Base-by-base conservation (phyloP, 2,888 invertebrate genomes). In the Tiliacea citrago region DNA sequence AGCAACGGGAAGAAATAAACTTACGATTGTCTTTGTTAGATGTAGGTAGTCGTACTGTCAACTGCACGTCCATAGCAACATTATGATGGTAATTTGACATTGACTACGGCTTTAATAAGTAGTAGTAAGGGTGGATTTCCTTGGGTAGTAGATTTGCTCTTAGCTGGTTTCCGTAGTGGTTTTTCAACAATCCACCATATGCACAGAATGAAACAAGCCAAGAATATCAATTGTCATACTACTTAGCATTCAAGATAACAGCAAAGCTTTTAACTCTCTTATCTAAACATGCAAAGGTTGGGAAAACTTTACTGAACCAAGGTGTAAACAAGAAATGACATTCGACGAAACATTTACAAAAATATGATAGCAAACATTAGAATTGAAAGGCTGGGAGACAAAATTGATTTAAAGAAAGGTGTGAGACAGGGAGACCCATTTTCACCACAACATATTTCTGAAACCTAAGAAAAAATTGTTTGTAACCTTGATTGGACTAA, bases 1-100 rank as follows among this genome's bases (percentile, higher is more conserved):
- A 39, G 63, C 62, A 51, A 24, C 49, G 75, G 58, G 79, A 73
- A 49, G 84, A 83, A 86, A 75, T 80, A 78, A 73, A 82, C 74
- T 70, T 72, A 65, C 51, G 62, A 13, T 49, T 72, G 79, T 78
- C 69, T 81, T 68, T 81, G 73, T 75, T 70, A 60, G 45, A 77
- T 62, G 72, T 62, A 65, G 53, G 68, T 74, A 35, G 60, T 51
- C 21, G 29, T 66, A 65, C 58, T 47, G 51, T 21, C n/a, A 49
- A n/a, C 42, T 8, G 24, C 47, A 49, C n/a, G 0, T 35, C 1
- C 21, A 39, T n/a, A 29, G n/a, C n/a, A 72, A 18, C 49, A 49
- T 18, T 18, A 49, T 8, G 21, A 65, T 35, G 29, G 35, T 65
- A 35, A 16, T 65, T 29, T 35, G 16, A 21, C 2, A 21, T 49